Base-by-base conservation (phyloP, 2,888 invertebrate genomes). In the Dasypogon diadema region DNA sequence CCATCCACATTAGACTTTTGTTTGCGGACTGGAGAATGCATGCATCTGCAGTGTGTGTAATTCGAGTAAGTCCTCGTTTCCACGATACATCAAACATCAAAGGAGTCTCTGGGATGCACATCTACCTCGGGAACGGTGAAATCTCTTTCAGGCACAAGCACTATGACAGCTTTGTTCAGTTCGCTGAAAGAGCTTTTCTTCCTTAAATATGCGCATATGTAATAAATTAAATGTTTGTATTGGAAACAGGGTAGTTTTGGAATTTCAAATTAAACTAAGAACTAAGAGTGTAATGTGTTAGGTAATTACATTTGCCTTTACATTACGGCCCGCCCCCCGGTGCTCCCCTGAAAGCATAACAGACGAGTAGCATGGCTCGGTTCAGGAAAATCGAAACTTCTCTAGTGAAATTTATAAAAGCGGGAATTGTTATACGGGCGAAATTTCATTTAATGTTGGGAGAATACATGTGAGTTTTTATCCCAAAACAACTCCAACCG, bases 161-260 rank as follows among this genome's bases (percentile, higher is more conserved):
- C 46, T n/a, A 12, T 5, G n/a, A n/a, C 2, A 5, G 22, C 48
- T 21, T 42, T 24, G 65, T 65, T 42, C 48, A 14, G 46, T 18
- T 34, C 22, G 18, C 65, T 8, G 48, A 42, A 65, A 42, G 42
- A 24, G 65, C 46, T 46, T 14, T 12, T 37, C 34, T 22, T 46
- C 65, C 22, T 65, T 65, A 46, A 65, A 48, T 65, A 65, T 65
- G 65, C 46, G 65, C 65, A 65, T 65, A 46, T 65, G 65, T 65
- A 65, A 65, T 65, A 46, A 46, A 24, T 24, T 42, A 46, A 48
- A 65, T 65, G 65, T 65, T 65, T 65, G 48, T 65, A 46, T 65
- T 65, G 46, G 14, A 24, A 22, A 10, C 46, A 26, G 24, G 24
- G 24, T 21, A 65, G 22, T 65, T 48, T 46, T 48, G 24, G 48